Percentiles rank a stretch among this genome's conserved stretches.
Conservation (phyloP, 2,113 vertebrate genomes). For the Probosciger aterrimus region DNA sequence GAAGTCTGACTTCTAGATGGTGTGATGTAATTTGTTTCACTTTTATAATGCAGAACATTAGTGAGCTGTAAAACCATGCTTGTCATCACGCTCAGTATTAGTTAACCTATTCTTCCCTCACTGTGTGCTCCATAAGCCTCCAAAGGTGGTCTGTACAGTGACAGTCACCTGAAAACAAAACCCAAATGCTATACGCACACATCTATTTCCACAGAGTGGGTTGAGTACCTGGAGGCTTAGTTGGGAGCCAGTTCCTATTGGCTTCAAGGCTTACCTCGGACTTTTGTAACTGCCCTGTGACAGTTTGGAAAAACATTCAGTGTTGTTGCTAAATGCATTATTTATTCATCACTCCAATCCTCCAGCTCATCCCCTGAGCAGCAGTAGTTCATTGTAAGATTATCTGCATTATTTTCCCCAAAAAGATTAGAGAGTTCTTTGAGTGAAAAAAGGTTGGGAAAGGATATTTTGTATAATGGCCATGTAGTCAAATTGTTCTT, state of each 20-base stretch:
- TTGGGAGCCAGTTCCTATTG: background rate
- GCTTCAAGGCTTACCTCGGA: background rate
- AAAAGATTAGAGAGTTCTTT: background rate
- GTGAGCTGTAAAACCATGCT: background rate
- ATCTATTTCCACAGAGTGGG: background rate
- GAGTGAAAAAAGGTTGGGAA: background rate
- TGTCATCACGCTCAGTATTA: fast-evolving
- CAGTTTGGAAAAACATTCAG: background rate
- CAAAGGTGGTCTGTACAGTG: background rate
- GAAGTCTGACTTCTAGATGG: background rate
- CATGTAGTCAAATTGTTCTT: background rate
- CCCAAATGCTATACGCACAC: background rate
- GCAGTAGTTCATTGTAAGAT: background rate
- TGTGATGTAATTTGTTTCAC: background rate
- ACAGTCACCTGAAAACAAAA: background rate
- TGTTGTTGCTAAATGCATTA: background rate
- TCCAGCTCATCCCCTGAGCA: background rate
- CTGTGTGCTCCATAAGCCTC: background rate
- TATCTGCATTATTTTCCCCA: background rate
- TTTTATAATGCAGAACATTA: background rate
- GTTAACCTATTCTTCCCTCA: background rate
- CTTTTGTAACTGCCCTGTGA: background rate
- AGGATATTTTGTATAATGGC: background rate
- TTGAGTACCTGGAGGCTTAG: background rate
- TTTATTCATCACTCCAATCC: background rate